Percentiles rank a stretch among this genome's conserved stretches.
phyloP scores from a whole-genome alignment of 2,888 invertebrate genomes.

The Luperina nickerlii region DNA sequence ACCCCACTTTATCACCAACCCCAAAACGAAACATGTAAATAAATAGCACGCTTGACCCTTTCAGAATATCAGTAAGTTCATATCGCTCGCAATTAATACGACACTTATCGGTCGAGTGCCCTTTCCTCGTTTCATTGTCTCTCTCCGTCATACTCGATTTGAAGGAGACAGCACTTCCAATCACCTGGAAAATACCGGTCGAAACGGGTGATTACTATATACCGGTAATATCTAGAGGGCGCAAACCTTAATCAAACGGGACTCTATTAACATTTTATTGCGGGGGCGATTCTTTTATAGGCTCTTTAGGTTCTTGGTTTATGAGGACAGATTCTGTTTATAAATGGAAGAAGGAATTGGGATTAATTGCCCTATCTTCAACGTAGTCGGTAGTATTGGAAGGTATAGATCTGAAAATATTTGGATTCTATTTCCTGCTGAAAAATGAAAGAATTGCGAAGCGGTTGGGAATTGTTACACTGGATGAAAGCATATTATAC shows the following conservation, averaged over 20 bases:
- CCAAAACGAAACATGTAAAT: conserved; percentile 50
- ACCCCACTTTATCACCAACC: conserved; percentile 38
- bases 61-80: conserved; percentile 54
- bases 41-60: conserved; percentile 49
- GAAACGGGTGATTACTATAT: conserved; percentile 55
- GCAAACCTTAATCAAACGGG: conserved; percentile 60
- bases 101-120: conserved; percentile 50
- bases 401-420: conserved; percentile 18
- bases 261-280: conserved; percentile 61
- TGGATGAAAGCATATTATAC: conserved; percentile 53
- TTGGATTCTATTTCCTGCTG: conserved; percentile 36
- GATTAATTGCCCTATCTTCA: conserved; percentile 34
- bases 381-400: conserved; percentile 7
- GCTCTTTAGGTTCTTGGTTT: conserved; percentile 38
- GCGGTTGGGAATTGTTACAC: background rate
- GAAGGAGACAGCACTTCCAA: conserved; percentile 43
- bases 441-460: conserved; percentile 26
- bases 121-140: conserved; percentile 37
- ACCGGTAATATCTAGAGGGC: conserved; percentile 39
- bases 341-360: conserved; percentile 32
- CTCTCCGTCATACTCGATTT: conserved; percentile 28
- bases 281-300: conserved; percentile 55
- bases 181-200: conserved; percentile 54
- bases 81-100: conserved; percentile 61
- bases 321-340: conserved; percentile 44